Evolutionary conservation across 2,888 invertebrate genomes (phyloP), one percentile per base, ranked within the genome.

Genomic region (Idaea dimidiata): DNA sequence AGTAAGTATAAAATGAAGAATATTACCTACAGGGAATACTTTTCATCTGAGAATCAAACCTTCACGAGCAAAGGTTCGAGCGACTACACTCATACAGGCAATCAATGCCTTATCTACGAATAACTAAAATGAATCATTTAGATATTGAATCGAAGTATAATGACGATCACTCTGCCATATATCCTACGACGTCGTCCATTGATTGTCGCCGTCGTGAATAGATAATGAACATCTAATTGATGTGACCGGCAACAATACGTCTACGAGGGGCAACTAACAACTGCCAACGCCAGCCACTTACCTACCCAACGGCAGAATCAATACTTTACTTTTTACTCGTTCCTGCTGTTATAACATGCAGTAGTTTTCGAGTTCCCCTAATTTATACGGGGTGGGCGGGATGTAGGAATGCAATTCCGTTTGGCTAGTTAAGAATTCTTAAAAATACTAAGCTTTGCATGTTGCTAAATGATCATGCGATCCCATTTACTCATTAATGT

Each of bases 141-240:
- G 43, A 43, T 24, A 24, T 24, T 24, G 24, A 24, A 24, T 43
- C 43, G 43, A 43, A 43, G 43, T 14, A 43, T 43, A 10, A 33
- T 33, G 43, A 43, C 43, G 14, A 10, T 6, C 32, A 54, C 59
- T 59, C 16, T 0, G 54, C 43, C 43, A 10, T 43, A 43, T 43
- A 10, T 43, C 43, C 10, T 14, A 43, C 54, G 54, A 17, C n/a
- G 16, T 54, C 56, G 56, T 17, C 61, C 24, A 66, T 68, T 66
- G 64, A 67, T 66, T 61, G 59, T 32, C 56, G 18, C 57, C 62
- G 53, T 61, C 43, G 59, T 67, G 68, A 67, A 70, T 68, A 64
- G 59, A 55, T 66, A 67, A 70, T 68, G 63, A 57, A 54, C 56
- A 59, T 24, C 59, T 70, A 70, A 68, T 70, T 66, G 67, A 61